Conservation (phyloP, 2,797 vertebrate species). For the Cuniculus paca region DNA sequence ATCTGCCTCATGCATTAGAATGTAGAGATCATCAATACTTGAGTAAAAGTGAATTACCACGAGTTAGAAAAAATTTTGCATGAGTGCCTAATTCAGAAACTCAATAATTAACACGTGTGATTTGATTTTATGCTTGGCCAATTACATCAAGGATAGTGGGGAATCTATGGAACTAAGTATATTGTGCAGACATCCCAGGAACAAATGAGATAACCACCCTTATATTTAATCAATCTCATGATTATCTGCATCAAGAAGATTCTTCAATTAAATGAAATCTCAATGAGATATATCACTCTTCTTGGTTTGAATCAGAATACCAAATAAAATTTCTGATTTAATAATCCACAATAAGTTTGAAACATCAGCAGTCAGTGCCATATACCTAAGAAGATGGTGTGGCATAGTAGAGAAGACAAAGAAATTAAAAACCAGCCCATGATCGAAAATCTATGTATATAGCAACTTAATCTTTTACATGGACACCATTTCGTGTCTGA, state of each 20-base stretch:
- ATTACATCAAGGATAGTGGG: rapidly evolving
- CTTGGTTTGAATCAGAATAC: neutral
- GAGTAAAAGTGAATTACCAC: neutral
- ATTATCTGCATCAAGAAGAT: neutral
- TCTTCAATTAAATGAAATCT: neutral
- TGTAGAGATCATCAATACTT: neutral
- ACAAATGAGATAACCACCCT: neutral
- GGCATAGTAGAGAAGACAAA: neutral
- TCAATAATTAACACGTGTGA: neutral
- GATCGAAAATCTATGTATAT: neutral
- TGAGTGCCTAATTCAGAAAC: neutral
- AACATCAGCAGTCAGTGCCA: neutral
- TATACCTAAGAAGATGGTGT: neutral
- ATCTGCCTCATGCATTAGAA: neutral
- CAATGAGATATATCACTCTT: neutral
- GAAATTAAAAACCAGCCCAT: neutral
- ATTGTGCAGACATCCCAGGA: neutral
- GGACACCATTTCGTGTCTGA: neutral
- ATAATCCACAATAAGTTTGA: neutral
- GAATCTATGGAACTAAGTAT: neutral
- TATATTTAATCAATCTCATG: neutral
- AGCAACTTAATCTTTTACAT: neutral
- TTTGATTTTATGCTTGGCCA: neutral
- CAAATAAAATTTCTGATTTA: neutral
- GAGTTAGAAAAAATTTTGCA: neutral